These are phyloP conservation scores for Phoxinus dragarum DNA, from an alignment of 2,797 vertebrate genomes.

Conservation along the genomic window DNA sequence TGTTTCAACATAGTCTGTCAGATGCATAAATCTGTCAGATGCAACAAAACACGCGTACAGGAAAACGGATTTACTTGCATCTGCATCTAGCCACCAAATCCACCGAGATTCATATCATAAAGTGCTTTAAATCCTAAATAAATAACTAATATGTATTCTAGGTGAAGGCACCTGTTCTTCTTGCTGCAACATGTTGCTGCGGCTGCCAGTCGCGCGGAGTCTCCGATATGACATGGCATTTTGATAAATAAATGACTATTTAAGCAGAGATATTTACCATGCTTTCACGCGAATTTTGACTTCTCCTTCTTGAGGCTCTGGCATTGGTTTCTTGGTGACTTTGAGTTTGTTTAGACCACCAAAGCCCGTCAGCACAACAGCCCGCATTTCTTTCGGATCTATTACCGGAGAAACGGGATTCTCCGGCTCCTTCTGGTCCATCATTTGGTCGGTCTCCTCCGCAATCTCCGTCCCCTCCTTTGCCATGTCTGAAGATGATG, in stretches of 20 bases:
- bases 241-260: not conserved
- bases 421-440: constrained; percentile 81
- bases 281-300: constrained; percentile 97
- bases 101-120: not conserved
- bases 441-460: constrained; percentile 95
- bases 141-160: not conserved
- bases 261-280: constrained; percentile 74
- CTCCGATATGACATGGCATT: not conserved
- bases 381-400: constrained; percentile 92
- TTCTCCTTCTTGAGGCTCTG: constrained; percentile 92
- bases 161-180: constrained; percentile 12
- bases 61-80: not conserved
- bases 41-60: not conserved
- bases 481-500: constrained; percentile 81
- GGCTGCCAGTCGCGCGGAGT: constrained; percentile 21
- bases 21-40: not conserved
- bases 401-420: constrained; percentile 69
- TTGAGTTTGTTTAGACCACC: constrained; percentile 97
- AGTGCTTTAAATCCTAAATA: not conserved
- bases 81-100: no score
- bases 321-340: constrained; percentile 90
- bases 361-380: constrained; percentile 89
- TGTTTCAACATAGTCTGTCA: not conserved
- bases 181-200: constrained; percentile 57
- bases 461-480: constrained; percentile 88